phyloP scores from a whole-genome alignment of 2,113 vertebrate species.

The Carassius carassius region DNA sequence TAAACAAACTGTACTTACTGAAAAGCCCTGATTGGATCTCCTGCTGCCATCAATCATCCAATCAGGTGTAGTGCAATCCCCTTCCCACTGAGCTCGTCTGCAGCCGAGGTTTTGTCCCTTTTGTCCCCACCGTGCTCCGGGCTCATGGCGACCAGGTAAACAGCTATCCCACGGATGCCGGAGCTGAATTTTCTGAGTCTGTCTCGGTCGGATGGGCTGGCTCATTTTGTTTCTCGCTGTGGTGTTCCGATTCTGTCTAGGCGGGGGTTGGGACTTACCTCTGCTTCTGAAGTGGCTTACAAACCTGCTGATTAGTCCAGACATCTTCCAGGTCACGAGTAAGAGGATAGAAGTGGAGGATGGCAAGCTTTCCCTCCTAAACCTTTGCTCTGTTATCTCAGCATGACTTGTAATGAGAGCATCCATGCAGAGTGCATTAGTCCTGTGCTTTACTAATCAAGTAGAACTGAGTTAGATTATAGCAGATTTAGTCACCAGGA shows the following conservation, averaged over 20 bases:
- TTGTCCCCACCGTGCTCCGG: constrained; percentile 44
- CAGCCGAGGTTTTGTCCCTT: constrained; percentile 44
- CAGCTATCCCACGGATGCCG: constrained; percentile 41
- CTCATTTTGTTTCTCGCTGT: constrained; percentile 54
- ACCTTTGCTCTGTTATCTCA: constrained; percentile 45
- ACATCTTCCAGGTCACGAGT: constrained; percentile 53
- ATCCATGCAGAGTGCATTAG: constrained; percentile 58
- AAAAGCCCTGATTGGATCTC: constrained; percentile 64
- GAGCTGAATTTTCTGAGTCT: constrained; percentile 46
- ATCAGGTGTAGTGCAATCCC: constrained; percentile 59
- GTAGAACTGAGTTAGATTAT: constrained; percentile 56
- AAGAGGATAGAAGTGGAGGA: constrained; percentile 44
- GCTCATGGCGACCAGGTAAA: constrained; percentile 48
- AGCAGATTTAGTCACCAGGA: constrained; percentile 48
- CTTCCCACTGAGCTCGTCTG: constrained; percentile 58
- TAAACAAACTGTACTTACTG: constrained; percentile 55
- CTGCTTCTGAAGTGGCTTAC: constrained; percentile 51
- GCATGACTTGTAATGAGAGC: constrained; percentile 50
- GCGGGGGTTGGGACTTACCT: constrained; percentile 49
- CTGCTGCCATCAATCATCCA: constrained; percentile 66
- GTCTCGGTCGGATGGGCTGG: constrained; percentile 42
- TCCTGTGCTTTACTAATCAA: constrained; percentile 51
- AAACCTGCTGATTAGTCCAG: constrained; percentile 49
- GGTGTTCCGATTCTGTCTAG: constrained; percentile 44
- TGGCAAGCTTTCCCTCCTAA: constrained; percentile 43